Base-by-base conservation (phyloP, 2,888 invertebrate genomes). In the Standfussiana lucernea region DNA sequence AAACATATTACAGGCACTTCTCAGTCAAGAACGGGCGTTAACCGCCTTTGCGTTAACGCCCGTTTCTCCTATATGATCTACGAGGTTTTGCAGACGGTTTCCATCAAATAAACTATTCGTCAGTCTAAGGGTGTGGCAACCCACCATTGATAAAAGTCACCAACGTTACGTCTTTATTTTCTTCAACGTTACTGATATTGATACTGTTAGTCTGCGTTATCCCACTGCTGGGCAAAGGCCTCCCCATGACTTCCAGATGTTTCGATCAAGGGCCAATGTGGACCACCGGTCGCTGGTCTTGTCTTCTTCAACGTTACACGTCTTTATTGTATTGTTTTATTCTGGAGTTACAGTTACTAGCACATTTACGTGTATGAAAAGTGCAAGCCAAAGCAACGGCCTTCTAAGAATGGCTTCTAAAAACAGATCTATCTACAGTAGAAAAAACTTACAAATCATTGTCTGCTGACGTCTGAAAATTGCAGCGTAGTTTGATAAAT, bases 391-490 rank as follows among this genome's bases (percentile, higher is more conserved):
- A n/a, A 18, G 42, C 72, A 79, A 79, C 18, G 32, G 1, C 53
- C 53, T 45, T 11, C 8, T 4, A 53, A 37, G n/a, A 72, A 64
- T 71, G 28, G 6, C 21, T 64, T 53, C 37, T n/a, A 50, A 70
- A 42, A 77, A 35, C 8, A 35, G 18, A 32, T 72, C 28, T 32
- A 24, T 2, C 2, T 32, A 42, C 42, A 3, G 10, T 8, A 78
- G 18, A 78, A 78, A 70, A 79, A 71, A 50, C 35, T 37, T 21
- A 66, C 64, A 75, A 80, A 80, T 79, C 68, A 69, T 64, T 37
- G n/a, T 76, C 40, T 67, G 32, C 18, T 37, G 70, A 67, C 59
- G 32, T 40, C 53, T 61, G 11, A 64, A 61, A 72, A 68, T 35
- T 35, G 28, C 69, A 42, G 13, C 28, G 62, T 15, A 45, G n/a